A percentile compares a stretch with the other conserved stretches of the same genome.
phyloP scores from a whole-genome alignment of 2,797 vertebrate genomes.

The Danio jaintianensis region DNA sequence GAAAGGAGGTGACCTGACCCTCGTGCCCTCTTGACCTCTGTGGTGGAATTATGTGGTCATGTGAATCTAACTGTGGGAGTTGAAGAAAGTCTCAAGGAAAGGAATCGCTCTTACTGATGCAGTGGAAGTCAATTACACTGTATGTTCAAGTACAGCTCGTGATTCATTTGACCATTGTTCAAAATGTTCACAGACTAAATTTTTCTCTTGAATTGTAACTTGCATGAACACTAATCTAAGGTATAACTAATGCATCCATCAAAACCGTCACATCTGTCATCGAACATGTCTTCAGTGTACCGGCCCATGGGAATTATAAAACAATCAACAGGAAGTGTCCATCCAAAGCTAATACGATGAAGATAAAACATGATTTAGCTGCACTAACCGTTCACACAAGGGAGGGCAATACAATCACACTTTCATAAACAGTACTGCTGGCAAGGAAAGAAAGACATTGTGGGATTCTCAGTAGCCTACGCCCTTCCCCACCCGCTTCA shows the following conservation, averaged over 20 bases:
- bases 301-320: slow-evolving; percentile 16
- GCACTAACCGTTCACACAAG: slow-evolving; percentile 77
- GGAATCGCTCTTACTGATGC: neutral
- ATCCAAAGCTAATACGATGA: slow-evolving; percentile 33
- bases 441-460: slow-evolving; percentile 72
- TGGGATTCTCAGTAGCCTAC: slow-evolving; percentile 73
- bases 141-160: slow-evolving; percentile 23
- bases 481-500: slow-evolving; percentile 57
- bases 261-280: slow-evolving; percentile 17
- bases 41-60: slow-evolving; percentile 52
- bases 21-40: slow-evolving; percentile 33
- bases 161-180: slow-evolving; percentile 18
- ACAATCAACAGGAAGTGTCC: slow-evolving; percentile 48
- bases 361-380: slow-evolving; percentile 79
- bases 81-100: slow-evolving; percentile 18
- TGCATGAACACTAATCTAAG: slow-evolving; percentile 11
- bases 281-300: neutral
- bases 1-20: slow-evolving; percentile 43
- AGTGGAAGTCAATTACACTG: slow-evolving; percentile 8
- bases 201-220: neutral
- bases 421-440: slow-evolving; percentile 77
- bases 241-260: slow-evolving; percentile 9
- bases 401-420: slow-evolving; percentile 77
- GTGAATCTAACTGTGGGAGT: slow-evolving; percentile 48
- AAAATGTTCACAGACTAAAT: neutral